phyloP scores from a whole-genome alignment of 2,888 invertebrate species.

The Aromia moschata region DNA sequence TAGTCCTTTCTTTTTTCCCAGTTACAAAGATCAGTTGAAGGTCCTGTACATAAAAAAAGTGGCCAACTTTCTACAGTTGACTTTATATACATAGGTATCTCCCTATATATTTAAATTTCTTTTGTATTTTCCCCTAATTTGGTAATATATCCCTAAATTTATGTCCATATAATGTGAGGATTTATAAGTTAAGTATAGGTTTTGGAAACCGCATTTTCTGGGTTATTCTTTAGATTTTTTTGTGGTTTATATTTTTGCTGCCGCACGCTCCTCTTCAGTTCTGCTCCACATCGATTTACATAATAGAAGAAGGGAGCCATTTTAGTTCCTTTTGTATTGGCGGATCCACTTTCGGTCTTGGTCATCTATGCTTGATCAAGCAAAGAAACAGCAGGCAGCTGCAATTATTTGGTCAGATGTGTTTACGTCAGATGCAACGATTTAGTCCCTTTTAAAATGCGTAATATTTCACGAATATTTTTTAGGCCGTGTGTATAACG shows the following conservation, averaged over 20 bases:
- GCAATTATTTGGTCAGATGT: constrained; percentile 27
- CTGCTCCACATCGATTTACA: constrained; percentile 51
- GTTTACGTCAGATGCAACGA: constrained; percentile 12
- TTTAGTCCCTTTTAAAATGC: constrained; percentile 18
- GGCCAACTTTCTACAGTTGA: constrained; percentile 36
- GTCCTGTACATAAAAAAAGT: constrained; percentile 17
- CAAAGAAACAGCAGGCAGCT: constrained; percentile 21
- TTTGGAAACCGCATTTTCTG: constrained; percentile 35
- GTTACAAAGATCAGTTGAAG: constrained; percentile 21
- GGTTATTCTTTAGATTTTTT: constrained; percentile 35
- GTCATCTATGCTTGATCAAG: constrained; percentile 23
- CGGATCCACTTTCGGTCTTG: constrained; percentile 7
- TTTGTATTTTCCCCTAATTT: constrained; percentile 23
- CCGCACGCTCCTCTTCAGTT: constrained; percentile 47
- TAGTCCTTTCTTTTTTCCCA: constrained; percentile 16
- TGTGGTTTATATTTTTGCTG: constrained; percentile 38
- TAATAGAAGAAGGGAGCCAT: constrained; percentile 41
- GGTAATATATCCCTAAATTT: constrained; percentile 23
- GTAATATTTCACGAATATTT: constrained; percentile 7
- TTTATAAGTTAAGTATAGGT: constrained; percentile 30
- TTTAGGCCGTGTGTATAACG: constrained; percentile 6
- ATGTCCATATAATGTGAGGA: constrained; percentile 26
- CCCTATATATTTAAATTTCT: constrained; percentile 29
- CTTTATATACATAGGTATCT: constrained; percentile 28
- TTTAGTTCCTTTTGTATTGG: constrained; percentile 23